phyloP scores from a whole-genome alignment of 2,888 invertebrate species.

The Homarus gammarus region DNA sequence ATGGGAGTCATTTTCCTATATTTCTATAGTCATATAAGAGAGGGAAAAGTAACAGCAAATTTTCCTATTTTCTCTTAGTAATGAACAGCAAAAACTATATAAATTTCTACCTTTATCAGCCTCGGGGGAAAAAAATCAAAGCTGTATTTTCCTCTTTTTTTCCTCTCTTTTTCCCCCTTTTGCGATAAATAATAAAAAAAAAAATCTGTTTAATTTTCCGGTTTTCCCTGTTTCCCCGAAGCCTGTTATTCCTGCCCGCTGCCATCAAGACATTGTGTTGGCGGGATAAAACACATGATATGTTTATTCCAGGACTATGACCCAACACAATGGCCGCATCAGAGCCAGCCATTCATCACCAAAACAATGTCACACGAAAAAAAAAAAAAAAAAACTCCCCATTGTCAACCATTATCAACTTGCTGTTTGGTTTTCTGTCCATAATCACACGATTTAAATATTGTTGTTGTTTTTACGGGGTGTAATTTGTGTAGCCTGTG shows the following conservation, averaged over 20 bases:
- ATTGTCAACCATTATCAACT: background rate
- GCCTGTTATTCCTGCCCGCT: background rate
- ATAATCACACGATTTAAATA: slow-evolving; percentile 15
- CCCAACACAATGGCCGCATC: background rate
- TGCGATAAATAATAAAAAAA: background rate
- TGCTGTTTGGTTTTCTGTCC: background rate
- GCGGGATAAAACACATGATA: background rate
- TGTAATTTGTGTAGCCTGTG: background rate
- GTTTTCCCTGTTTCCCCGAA: background rate
- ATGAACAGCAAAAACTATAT: background rate
- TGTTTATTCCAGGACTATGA: background rate
- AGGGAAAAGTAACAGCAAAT: background rate
- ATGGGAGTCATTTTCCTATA: too few relatives aligned
- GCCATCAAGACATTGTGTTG: background rate
- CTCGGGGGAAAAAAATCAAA: background rate
- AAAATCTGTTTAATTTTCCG: background rate
- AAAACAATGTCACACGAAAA: background rate
- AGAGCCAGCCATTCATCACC: background rate
- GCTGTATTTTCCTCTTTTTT: background rate
- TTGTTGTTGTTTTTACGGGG: background rate
- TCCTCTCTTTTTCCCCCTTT: too few relatives aligned
- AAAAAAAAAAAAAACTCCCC: too few relatives aligned
- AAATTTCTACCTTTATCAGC: background rate
- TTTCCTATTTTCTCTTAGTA: background rate
- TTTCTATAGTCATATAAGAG: too few relatives aligned